Conservation (phyloP, 2,113 vertebrate species). For the Paedocypris sp. region DNA sequence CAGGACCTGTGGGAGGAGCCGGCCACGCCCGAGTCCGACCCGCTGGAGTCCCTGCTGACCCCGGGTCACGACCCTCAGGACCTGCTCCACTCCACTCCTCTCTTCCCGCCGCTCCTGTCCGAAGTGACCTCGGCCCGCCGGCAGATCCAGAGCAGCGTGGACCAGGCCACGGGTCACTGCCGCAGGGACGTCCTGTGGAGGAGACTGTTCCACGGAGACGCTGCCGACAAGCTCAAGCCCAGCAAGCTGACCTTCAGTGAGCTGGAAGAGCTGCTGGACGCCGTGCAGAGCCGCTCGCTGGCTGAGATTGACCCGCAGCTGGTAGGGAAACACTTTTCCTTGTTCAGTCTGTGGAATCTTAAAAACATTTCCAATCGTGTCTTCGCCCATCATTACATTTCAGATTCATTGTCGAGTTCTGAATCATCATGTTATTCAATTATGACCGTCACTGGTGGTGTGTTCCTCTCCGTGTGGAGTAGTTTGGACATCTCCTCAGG, state of each 20-base stretch:
- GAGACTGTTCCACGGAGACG: constrained; percentile 87
- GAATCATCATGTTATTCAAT: too few relatives aligned
- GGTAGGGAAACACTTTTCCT: constrained; percentile 58
- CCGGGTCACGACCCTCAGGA: constrained; percentile 38
- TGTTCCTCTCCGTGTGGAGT: too few relatives aligned
- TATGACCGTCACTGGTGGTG: too few relatives aligned
- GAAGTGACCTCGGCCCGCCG: constrained; percentile 77
- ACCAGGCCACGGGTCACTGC: constrained; percentile 90
- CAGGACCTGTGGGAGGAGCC: constrained; percentile 68
- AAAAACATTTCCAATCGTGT: too few relatives aligned
- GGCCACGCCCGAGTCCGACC: constrained; percentile 38
- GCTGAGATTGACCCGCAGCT: constrained; percentile 89
- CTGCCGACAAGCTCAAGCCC: constrained; percentile 83
- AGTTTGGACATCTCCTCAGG: too few relatives aligned
- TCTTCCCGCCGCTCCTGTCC: constrained; percentile 78
- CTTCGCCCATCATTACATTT: too few relatives aligned
- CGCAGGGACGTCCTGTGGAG: constrained; percentile 94
- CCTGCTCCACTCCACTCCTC: constrained; percentile 64
- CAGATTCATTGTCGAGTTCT: too few relatives aligned
- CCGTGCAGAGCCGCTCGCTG: constrained; percentile 83
- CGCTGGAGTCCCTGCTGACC: constrained; percentile 58
- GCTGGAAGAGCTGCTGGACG: constrained; percentile 85
- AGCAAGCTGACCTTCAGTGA: constrained; percentile 79
- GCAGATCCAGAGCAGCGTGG: constrained; percentile 79
- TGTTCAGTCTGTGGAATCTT: too few relatives aligned